These are phyloP conservation scores for Pipra filicauda DNA, from an alignment of 2,113 vertebrate genomes.

Conservation along the genomic window DNA sequence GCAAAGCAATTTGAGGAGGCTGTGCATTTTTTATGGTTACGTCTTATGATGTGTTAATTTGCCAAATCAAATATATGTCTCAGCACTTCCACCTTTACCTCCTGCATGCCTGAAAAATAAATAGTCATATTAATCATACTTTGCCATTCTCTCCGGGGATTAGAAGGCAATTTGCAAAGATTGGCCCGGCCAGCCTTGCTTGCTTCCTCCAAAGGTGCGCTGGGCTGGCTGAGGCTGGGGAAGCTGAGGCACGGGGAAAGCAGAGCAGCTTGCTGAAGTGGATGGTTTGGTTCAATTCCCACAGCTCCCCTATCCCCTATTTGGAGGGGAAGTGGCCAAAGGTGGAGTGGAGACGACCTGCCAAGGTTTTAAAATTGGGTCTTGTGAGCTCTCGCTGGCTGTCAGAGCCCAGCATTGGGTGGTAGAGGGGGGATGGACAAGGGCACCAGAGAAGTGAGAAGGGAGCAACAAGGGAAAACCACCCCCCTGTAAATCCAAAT, in stretches of 20 bases:
- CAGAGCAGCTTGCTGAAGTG: neutral
- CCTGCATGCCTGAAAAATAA: conserved; percentile 55
- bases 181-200: neutral
- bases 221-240: neutral
- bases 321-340: neutral
- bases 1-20: conserved; percentile 10
- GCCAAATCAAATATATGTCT: conserved; percentile 64
- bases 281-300: neutral
- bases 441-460: neutral
- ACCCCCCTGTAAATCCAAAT: neutral
- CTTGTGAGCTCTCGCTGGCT: fast-evolving
- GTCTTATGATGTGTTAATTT: conserved; percentile 69
- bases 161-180: conserved; percentile 42
- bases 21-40: conserved; percentile 49
- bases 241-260: neutral
- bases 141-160: neutral
- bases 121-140: conserved; percentile 52
- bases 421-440: neutral
- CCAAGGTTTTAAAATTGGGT: neutral
- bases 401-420: fast-evolving
- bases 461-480: neutral
- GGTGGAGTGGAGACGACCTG: neutral
- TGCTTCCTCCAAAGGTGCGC: neutral
- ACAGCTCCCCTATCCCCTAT: neutral
- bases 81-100: conserved; percentile 52